Percentiles rank a stretch among this genome's conserved stretches.
These are phyloP conservation scores for Epicampocera succincta DNA, from an alignment of 2,888 invertebrate genomes.

Conservation along the genomic window DNA sequence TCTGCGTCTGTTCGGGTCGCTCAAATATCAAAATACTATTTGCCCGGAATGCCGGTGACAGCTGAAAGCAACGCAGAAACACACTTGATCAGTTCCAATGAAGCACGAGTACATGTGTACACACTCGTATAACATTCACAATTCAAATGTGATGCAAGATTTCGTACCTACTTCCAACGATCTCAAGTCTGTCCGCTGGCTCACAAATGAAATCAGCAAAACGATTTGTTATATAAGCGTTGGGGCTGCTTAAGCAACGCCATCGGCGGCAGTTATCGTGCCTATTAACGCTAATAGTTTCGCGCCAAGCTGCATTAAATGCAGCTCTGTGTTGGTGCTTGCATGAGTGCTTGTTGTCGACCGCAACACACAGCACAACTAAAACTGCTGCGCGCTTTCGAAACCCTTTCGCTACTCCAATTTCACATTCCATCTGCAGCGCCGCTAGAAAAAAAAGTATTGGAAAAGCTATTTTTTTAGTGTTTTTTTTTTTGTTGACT, in stretches of 20 bases:
- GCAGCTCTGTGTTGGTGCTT: neutral
- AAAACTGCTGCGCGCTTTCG: slow-evolving; percentile 34
- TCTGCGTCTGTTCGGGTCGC: neutral
- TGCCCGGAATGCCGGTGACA: neutral
- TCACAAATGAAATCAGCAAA: slow-evolving; percentile 13
- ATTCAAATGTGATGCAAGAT: neutral
- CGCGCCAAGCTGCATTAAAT: slow-evolving; percentile 5
- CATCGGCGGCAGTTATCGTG: slow-evolving; percentile 30
- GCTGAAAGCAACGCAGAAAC: neutral
- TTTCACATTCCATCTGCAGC: slow-evolving; percentile 51
- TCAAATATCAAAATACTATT: slow-evolving; percentile 2
- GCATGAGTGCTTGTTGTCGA: slow-evolving; percentile 13
- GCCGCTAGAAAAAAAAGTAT: neutral
- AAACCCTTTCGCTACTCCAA: slow-evolving; percentile 67
- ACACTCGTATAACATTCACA: neutral
- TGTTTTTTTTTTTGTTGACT: slow-evolving; percentile 23
- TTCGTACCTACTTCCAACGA: neutral
- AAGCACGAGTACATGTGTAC: slow-evolving; percentile 3
- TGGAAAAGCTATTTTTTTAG: slow-evolving; percentile 54
- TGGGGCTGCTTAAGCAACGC: slow-evolving; percentile 6
- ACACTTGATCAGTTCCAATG: neutral
- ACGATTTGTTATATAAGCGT: slow-evolving; percentile 42
- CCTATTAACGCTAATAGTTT: slow-evolving; percentile 42
- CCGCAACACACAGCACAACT: neutral
- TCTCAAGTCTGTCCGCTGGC: slow-evolving; percentile 1